Evolutionary conservation across 2,113 vertebrate genomes (phyloP), one percentile per base, ranked within the genome.

Genomic region (Rhipidura dahli): DNA sequence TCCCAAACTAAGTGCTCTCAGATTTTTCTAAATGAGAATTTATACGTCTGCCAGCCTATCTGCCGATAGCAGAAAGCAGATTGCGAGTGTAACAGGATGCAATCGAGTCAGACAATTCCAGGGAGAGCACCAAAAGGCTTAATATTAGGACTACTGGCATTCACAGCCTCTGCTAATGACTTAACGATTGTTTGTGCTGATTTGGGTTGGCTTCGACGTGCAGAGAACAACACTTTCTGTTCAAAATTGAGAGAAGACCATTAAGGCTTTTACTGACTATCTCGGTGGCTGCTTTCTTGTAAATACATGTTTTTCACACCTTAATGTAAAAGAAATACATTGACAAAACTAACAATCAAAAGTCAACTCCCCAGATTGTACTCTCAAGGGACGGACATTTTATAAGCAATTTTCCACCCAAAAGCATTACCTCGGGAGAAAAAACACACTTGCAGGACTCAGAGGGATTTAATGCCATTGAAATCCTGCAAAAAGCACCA

Each of bases 1-100:
- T 45, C 39, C 35, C 65, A 63, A 40, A 33, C 35, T 27, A 89
- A 96, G 44, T 1, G 0, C 39, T 94, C 78, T 93, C 37, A 27
- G 56, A 88, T 88, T 89, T 88, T 97, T 87, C 89, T 90, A 96
- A 97, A 97, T 92, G 72, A 94, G 89, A 98, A 95, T 81, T 94
- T 94, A 95, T 97, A 94, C 26, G 33, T 92, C 91, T 97, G 96
- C 92, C 97, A 97, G 90, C 84, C 94, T 98, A 84, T 91, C 84
- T 87, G 81, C 83, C 0, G 40, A 96, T 68, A 97, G 94, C 95
- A 96, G 92, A 97, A 97, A 97, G 97, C 98, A 98, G 97, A 98
- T 97, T 98, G 97, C 53, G 86, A 97, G 95, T 89, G 85, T 96
- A 96, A 94, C 84, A 27, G 91, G 94, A 98, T 64, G 96, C 96